Percentiles rank a stretch among this genome's conserved stretches.
phyloP scores from a whole-genome alignment of 2,113 vertebrate genomes.

The Aleadryas rufinucha region DNA sequence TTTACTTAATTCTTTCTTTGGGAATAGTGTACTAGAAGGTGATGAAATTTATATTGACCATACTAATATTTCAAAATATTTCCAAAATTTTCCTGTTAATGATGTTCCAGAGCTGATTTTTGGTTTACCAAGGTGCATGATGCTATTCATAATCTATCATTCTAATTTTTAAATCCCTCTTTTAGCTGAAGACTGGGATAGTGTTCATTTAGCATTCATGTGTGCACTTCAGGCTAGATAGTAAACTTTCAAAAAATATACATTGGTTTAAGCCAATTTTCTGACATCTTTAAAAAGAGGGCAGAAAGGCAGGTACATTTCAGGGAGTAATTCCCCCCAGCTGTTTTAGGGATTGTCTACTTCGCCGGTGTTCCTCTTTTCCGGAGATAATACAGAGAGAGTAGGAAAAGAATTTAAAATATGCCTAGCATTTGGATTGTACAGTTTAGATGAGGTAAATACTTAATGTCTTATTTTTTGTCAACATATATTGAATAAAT shows the following conservation, averaged over 20 bases:
- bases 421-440: not conserved
- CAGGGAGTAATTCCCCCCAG: not conserved
- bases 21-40: not conserved
- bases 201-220: not conserved
- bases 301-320: not conserved
- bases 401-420: not conserved
- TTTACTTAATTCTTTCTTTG: not conserved
- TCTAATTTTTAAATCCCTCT: not conserved
- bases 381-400: not conserved
- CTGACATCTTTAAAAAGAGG: not conserved
- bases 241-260: not conserved
- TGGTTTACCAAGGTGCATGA: not conserved
- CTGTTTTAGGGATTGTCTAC: not conserved
- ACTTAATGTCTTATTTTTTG: not conserved
- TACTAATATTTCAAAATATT: not conserved
- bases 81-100: not conserved
- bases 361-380: not conserved
- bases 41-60: not conserved
- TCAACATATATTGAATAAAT: not conserved
- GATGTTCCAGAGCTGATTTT: not conserved
- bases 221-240: not conserved
- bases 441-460: not conserved
- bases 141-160: not conserved
- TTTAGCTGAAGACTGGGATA: not conserved
- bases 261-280: not conserved